These are phyloP conservation scores for Masnerella sp. DNA, from an alignment of 2,888 invertebrate species.

Conservation along the genomic window DNA sequence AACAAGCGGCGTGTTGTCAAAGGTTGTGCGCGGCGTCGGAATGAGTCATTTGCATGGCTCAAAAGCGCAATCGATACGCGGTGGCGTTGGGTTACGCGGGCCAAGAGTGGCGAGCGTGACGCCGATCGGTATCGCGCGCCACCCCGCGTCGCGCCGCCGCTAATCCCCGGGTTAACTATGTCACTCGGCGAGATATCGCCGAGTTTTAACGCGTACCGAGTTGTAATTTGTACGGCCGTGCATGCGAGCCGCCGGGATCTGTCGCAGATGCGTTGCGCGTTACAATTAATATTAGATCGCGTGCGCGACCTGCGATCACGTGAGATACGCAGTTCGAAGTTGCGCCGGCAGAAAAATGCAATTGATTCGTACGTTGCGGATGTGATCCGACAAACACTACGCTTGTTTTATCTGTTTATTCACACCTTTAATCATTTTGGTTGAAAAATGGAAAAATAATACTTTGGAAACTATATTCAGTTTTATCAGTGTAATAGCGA, in stretches of 20 bases:
- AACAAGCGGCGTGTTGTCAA: constrained; percentile 41
- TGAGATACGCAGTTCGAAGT: constrained; percentile 57
- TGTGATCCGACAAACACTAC: no score
- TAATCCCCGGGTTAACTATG: constrained; percentile 69
- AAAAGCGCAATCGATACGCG: constrained; percentile 52
- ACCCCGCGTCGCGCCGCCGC: constrained; percentile 58
- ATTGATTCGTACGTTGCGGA: constrained; percentile 53
- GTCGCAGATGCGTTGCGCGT: constrained; percentile 34
- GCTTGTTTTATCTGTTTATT: no score
- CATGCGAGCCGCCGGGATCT: constrained; percentile 49
- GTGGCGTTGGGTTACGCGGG: constrained; percentile 42
- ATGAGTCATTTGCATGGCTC: constrained; percentile 55
- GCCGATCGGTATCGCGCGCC: constrained; percentile 65
- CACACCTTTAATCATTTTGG: no score
- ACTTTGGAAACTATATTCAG: no score
- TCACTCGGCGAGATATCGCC: constrained; percentile 63
- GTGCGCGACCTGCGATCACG: constrained; percentile 48
- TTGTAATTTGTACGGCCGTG: constrained; percentile 55
- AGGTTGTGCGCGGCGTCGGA: constrained; percentile 48
- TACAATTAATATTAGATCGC: constrained; percentile 58
- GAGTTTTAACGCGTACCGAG: constrained; percentile 56
- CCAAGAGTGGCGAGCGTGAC: constrained; percentile 63
- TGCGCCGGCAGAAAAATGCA: constrained; percentile 33
- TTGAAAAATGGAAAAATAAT: no score
- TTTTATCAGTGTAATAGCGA: no score